Base-by-base conservation (phyloP, 2,797 vertebrate genomes). In the Platyrinchus mystaceus region DNA sequence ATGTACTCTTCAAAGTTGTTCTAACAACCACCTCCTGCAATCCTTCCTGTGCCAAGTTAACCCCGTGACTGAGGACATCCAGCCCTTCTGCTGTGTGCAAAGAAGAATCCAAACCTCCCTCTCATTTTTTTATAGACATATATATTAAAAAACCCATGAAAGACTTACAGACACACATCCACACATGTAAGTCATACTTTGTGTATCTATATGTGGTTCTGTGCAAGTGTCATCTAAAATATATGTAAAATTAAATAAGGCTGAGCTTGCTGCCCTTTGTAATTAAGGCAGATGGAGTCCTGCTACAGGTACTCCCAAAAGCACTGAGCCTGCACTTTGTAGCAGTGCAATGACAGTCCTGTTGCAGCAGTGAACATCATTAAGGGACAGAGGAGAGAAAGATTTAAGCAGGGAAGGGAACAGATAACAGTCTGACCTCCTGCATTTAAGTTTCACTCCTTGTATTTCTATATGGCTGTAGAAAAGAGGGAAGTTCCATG, bases 11-110 rank as follows among this genome's bases (percentile, higher is more conserved):
- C 8, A 78, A 84, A 94, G 84, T 63, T 94, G 76, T 74, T 93
- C 71, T 70, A 66, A 19, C 82, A 70, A 74, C 85, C 83, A 86
- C 87, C 71, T 93, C 87, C 94, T 96, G 95, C 96, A 93, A 70
- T n/a, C 32, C 23, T 36, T 24, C 15, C 4, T 20, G 71, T 95
- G 96, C 96, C 96, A 97, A 93, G 74, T 11, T 62, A 74, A 92
- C 84, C 88, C 66, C 0, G 3, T 59, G 68, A 55, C 87, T 83
- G 92, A 94, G 87, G 90, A 71, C 90, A 95, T 0, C 47, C 93
- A 92, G 79, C 88, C 49, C 86, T 83, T 83, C 17, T 67, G 81
- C 86, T 76, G 49, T 7, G 34, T 62, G 81, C 28, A 19, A 41
- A 36, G 37, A 83, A 21, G 43, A 66, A 83, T 43, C 79, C 84